Percentiles rank a stretch among this genome's conserved stretches.
Evolutionary conservation across 1,140 invertebrate species (phyloP).

Genomic region (Sinella curviseta): DNA sequence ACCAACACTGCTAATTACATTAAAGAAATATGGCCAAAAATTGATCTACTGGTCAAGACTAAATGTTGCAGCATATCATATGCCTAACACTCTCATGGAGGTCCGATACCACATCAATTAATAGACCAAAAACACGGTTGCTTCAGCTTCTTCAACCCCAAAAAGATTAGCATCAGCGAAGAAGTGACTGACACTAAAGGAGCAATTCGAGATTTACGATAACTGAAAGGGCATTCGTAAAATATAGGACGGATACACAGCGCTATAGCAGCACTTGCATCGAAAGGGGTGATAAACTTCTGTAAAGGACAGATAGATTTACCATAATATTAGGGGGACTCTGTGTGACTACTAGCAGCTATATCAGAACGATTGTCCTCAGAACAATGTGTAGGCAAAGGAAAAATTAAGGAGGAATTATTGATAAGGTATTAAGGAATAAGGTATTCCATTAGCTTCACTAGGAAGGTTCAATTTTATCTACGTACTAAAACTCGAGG

Average conservation of each 20-base stretch:
- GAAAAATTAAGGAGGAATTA: neutral
- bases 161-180: neutral
- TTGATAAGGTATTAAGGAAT: neutral
- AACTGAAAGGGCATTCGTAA: neutral
- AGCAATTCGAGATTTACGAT: neutral
- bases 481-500: too few relatives aligned
- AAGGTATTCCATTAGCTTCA: neutral
- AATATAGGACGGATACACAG: neutral
- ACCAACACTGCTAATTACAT: too few relatives aligned
- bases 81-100: too few relatives aligned
- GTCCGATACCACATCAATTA: neutral
- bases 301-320: neutral
- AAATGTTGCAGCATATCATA: too few relatives aligned
- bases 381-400: neutral
- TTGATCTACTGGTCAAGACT: too few relatives aligned
- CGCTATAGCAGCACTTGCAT: neutral
- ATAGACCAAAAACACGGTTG: neutral
- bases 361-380: neutral
- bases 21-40: too few relatives aligned
- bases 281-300: neutral
- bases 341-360: neutral
- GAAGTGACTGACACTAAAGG: neutral
- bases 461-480: too few relatives aligned
- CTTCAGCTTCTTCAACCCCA: neutral
- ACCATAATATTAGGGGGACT: neutral